Evolutionary conservation across 2,113 vertebrate species (phyloP), one percentile per base, ranked within the genome.

Genomic region (Oreochromis niloticus): DNA sequence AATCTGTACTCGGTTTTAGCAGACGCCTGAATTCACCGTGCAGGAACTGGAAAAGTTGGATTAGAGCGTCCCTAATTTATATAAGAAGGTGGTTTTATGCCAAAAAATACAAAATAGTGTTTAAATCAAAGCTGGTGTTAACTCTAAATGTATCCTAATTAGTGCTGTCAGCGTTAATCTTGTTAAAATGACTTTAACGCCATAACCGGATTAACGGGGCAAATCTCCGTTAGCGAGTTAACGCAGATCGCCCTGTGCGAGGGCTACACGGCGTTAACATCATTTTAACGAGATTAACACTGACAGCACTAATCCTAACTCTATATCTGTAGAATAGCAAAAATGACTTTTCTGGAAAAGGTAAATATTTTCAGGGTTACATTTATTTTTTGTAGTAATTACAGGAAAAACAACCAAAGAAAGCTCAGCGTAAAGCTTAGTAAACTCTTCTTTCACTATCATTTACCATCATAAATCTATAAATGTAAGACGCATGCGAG

Each of bases 161-260:
- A n/a, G 50, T 52, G 50, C 50, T 52, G 50, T 52, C 3, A 52
- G 50, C n/a, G 9, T 52, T 9, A n/a, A n/a, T n/a, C 9, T n/a
- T 3, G 50, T 52, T 52, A 52, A 52, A 52, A 52, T 52, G 50
- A 52, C 1, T 3, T 52, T 52, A 52, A 52, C 2, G 8, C 50
- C 50, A 52, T n/a, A n/a, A 19, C 50, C 4, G 9, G 19, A 54
- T 54, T 54, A 10, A 54, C 9, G 9, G 9, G 50, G 50, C 19
- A 52, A 52, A 52, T 52, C 19, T 54, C 19, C 9, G 19, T 11
- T 22, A 22, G 52, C 52, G 1, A 11, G 19, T 54, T 54, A n/a
- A 54, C 5, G 5, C 52, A 1, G 52, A 54, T 22, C 19, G 1
- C 32, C 52, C 50, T 1, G 3, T 1, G 19, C 2, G 1, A 54